Percentiles rank a stretch among this genome's conserved stretches.
phyloP scores from a whole-genome alignment of 2,797 vertebrate genomes.

The Fundulus diaphanus region DNA sequence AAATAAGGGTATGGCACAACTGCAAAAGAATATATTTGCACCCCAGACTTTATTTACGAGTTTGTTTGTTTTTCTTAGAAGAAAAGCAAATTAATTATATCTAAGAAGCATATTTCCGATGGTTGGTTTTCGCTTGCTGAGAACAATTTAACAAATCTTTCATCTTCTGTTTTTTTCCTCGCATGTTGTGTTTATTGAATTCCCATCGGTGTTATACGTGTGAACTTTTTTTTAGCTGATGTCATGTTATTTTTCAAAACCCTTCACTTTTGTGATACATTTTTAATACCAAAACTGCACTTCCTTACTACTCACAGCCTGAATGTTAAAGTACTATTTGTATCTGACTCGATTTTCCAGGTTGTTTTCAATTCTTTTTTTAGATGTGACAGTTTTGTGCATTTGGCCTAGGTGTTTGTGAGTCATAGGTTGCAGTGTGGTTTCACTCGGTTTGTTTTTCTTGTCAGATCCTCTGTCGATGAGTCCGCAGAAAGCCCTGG shows the following conservation, averaged over 20 bases:
- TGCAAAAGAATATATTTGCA: background rate
- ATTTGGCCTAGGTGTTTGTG: background rate
- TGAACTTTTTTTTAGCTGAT: no score
- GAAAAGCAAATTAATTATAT: background rate
- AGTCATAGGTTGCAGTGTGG: slow-evolving; percentile 7
- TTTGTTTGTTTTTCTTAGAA: background rate
- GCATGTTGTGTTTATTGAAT: background rate
- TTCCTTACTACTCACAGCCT: background rate
- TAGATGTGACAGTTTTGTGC: background rate
- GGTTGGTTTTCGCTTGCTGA: background rate
- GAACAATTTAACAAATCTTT: background rate
- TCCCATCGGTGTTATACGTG: no score
- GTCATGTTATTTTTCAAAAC: background rate
- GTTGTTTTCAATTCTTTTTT: background rate
- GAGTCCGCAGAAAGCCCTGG: slow-evolving; percentile 98
- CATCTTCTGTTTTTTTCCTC: background rate
- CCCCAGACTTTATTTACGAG: background rate
- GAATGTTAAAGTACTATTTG: background rate
- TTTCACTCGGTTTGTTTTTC: slow-evolving; percentile 27
- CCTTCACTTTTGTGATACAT: background rate
- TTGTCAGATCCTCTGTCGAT: slow-evolving; percentile 94
- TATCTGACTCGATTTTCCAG: background rate
- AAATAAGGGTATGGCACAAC: background rate
- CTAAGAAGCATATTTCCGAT: background rate
- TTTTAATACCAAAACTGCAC: background rate